A percentile compares a stretch with the other conserved stretches of the same genome.
These are phyloP conservation scores for Fundulus diaphanus DNA, from an alignment of 2,797 vertebrate species.

Conservation along the genomic window DNA sequence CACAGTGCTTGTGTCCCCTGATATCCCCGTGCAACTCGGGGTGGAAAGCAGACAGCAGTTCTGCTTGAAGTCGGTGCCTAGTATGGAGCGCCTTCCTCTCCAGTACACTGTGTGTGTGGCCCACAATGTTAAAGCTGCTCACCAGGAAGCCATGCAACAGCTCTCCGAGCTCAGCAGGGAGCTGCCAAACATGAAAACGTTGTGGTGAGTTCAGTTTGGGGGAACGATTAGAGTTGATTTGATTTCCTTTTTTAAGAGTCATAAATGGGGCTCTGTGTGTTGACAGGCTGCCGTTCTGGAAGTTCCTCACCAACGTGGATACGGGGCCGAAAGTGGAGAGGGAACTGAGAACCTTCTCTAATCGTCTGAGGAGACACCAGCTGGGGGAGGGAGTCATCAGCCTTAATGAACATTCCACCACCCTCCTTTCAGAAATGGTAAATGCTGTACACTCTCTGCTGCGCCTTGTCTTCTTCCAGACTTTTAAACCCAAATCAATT, in stretches of 20 bases:
- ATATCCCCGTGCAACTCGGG: conserved; percentile 82
- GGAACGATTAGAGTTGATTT: conserved; percentile 7
- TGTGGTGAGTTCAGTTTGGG: conserved; percentile 77
- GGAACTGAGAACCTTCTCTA: conserved; percentile 86
- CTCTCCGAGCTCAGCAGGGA: conserved; percentile 67
- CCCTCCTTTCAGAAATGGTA: conserved; percentile 85
- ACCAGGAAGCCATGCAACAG: conserved; percentile 72
- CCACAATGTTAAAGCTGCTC: conserved; percentile 76
- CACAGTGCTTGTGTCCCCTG: conserved; percentile 82
- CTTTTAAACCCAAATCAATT: neutral
- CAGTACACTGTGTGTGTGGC: conserved; percentile 88
- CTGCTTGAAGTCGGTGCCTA: conserved; percentile 85
- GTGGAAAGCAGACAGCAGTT: conserved; percentile 84
- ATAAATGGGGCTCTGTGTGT: conserved; percentile 14
- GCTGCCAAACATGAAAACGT: conserved; percentile 78
- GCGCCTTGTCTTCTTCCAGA: neutral
- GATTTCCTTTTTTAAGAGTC: neutral
- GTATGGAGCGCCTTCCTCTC: conserved; percentile 77
- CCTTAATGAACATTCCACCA: conserved; percentile 88
- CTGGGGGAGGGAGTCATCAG: conserved; percentile 87
- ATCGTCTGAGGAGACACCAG: conserved; percentile 84
- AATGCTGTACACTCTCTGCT: conserved; percentile 5
- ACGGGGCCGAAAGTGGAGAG: conserved; percentile 84
- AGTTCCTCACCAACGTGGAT: conserved; percentile 76
- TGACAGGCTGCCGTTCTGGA: conserved; percentile 86